Base-by-base conservation (phyloP, 2,797 vertebrate species). In the Spheniscus humboldti region DNA sequence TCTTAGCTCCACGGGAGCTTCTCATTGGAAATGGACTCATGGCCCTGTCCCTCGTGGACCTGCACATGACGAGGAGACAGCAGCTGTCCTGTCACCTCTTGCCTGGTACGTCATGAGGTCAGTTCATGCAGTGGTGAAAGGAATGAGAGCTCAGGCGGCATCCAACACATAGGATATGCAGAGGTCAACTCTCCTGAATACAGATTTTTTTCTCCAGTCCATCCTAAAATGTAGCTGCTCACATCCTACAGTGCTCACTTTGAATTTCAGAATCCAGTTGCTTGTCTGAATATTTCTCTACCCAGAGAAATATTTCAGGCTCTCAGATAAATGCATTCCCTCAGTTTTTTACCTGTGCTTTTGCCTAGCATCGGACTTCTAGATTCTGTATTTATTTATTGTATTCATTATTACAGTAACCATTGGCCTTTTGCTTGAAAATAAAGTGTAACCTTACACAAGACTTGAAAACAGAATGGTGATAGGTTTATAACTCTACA, bases 21-120 rank as follows among this genome's bases (percentile, higher is more conserved):
- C 23, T 22, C 8, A 1, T 11, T 39, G 55, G n/a, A 33, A 59
- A n/a, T 1, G 35, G 43, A 11, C 11, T 9, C 19, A 2, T 4
- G 24, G 55, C 35, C 30, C 35, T 2, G 11, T 27, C 30, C 33
- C 33, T 35, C 3, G 0, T 6, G 10, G 45, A 25, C 33, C n/a
- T 33, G n/a, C 28, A 11, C 5, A 1, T 12, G n/a, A 3, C 1
- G 4, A 19, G 31, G 60, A 18, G 39, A 16, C 18, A 24, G 62
- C 50, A 24, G n/a, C 43, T n/a, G 18, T 31, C 17, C 55, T 0
- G 11, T 11, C 64, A 14, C 30, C 30, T 37, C 66, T 18, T 22
- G 35, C 55, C 53, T 13, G 30, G 5, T 28, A 14, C 2, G 3
- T 53, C 11, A 1, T 4, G 18, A 35, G 18, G 66, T n/a, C 7